These are phyloP conservation scores for Erebia epiphron DNA, from an alignment of 2,888 invertebrate species.

Conservation along the genomic window DNA sequence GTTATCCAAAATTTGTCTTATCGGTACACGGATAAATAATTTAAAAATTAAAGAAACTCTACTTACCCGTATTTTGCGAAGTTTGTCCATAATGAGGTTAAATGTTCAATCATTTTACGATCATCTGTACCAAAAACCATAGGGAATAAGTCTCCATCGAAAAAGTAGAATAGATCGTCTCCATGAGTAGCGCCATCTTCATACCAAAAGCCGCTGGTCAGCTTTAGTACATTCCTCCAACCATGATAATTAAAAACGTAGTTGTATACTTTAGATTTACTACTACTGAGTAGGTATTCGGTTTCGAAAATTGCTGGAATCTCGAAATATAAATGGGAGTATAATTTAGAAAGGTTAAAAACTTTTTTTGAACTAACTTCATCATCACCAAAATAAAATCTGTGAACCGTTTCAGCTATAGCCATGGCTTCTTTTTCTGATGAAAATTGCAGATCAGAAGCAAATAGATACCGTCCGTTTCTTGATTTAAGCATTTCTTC, in stretches of 20 bases:
- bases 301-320: slow-evolving; percentile 65
- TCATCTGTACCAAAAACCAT: slow-evolving; percentile 57
- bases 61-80: slow-evolving; percentile 72
- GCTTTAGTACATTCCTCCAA: slow-evolving; percentile 63
- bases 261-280: slow-evolving; percentile 58
- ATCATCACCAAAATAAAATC: slow-evolving; percentile 74
- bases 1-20: no score
- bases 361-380: slow-evolving; percentile 62
- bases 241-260: slow-evolving; percentile 69
- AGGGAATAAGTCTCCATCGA: slow-evolving; percentile 59
- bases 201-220: slow-evolving; percentile 50
- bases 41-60: background rate
- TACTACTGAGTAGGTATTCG: slow-evolving; percentile 47
- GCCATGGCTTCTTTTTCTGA: slow-evolving; percentile 56
- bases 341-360: slow-evolving; percentile 62
- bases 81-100: slow-evolving; percentile 71
- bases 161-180: slow-evolving; percentile 73
- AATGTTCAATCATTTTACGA: slow-evolving; percentile 55
- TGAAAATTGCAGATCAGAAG: slow-evolving; percentile 65
- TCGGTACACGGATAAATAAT: no score
- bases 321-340: slow-evolving; percentile 72
- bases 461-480: slow-evolving; percentile 63
- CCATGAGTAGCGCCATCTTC: slow-evolving; percentile 64
- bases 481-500: slow-evolving; percentile 53
- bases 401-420: slow-evolving; percentile 54